Percentiles rank a stretch among this genome's conserved stretches.
Conservation (phyloP, 2,797 vertebrate genomes). For the Mallotus villosus region DNA sequence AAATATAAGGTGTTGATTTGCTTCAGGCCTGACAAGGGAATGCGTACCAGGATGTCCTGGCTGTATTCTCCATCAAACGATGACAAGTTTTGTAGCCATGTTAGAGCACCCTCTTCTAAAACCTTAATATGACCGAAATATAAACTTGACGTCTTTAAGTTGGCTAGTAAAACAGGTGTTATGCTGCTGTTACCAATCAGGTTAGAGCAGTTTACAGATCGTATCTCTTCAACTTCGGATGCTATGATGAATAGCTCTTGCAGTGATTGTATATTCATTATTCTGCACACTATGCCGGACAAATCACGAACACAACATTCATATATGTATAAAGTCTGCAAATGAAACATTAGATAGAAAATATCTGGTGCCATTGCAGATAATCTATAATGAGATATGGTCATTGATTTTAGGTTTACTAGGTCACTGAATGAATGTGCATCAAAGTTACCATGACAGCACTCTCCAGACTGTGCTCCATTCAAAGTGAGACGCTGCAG, state of each 20-base stretch:
- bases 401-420: background rate
- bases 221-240: background rate
- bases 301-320: background rate
- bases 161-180: background rate
- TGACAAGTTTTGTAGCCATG: constrained; percentile 6
- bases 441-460: background rate
- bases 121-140: background rate
- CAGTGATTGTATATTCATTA: constrained; percentile 6
- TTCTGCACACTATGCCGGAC: constrained; percentile 20
- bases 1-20: background rate
- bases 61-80: background rate
- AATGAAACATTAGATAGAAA: constrained; percentile 1
- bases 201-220: background rate
- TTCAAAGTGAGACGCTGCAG: background rate
- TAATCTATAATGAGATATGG: background rate
- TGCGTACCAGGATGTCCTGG: background rate
- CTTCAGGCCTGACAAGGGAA: constrained; percentile 1
- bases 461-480: too few species aligned
- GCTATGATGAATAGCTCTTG: background rate
- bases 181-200: background rate
- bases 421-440: background rate
- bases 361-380: background rate
- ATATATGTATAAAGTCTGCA: fast-evolving
- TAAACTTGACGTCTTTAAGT: background rate
- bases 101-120: constrained; percentile 9